phyloP scores from a whole-genome alignment of 2,888 invertebrate species.

The Hypsopygia costalis region DNA sequence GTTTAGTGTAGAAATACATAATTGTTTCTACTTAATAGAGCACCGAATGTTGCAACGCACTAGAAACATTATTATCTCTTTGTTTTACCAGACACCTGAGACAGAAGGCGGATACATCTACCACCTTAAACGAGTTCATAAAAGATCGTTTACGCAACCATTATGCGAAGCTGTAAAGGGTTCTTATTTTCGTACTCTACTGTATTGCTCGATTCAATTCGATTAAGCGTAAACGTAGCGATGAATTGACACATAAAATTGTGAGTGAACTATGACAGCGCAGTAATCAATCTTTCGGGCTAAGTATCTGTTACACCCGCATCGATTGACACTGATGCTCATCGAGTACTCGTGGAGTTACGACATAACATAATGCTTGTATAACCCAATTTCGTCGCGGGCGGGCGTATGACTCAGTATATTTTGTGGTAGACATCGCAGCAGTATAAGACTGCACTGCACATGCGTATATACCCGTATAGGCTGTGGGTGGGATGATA shows the following conservation, averaged over 20 bases:
- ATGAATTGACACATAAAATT: constrained; percentile 23
- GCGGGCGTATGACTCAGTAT: constrained; percentile 40
- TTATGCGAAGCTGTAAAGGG: not conserved
- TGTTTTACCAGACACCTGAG: constrained; percentile 2
- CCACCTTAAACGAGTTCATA: not conserved
- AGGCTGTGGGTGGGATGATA: constrained; percentile 2
- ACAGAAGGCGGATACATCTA: not conserved
- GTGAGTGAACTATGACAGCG: constrained; percentile 32
- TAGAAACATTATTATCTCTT: constrained; percentile 4
- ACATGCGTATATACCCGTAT: not conserved
- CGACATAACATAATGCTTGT: constrained; percentile 48
- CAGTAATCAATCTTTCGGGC: constrained; percentile 25
- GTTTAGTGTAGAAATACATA: constrained; percentile 2
- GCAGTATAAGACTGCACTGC: too few species aligned
- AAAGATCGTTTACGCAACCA: constrained; percentile 2
- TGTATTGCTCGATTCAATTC: constrained; percentile 1
- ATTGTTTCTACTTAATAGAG: constrained; percentile 13
- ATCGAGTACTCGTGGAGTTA: constrained; percentile 39
- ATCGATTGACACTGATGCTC: constrained; percentile 48
- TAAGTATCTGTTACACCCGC: constrained; percentile 44
- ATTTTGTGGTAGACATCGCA: constrained; percentile 5
- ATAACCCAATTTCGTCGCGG: constrained; percentile 49
- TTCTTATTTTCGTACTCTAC: not conserved
- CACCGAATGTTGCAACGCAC: not conserved
- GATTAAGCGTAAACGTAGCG: constrained; percentile 7